Evolutionary conservation across 2,113 vertebrate species (phyloP), one percentile per base, ranked within the genome.

Genomic region (Apus apus): DNA sequence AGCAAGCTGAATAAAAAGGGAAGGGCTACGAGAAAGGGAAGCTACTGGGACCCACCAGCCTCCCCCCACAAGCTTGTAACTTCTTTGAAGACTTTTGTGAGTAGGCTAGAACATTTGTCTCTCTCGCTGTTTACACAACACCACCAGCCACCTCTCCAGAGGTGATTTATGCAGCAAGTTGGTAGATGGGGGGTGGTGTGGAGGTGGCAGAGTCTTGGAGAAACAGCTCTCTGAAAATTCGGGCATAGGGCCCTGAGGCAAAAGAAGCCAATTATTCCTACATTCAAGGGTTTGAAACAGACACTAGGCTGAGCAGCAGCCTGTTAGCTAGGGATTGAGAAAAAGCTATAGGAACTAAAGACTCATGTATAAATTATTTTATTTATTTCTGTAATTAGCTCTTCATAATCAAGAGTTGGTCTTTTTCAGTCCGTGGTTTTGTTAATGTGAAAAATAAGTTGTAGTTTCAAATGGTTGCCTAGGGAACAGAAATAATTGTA

Each of bases 351-450:
- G 94, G 92, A 94, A 93, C 83, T 95, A 94, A 96, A 94, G 88
- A 97, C 85, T 36, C 82, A 76, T 98, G 97, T 98, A 98, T 98
- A 98, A 98, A 98, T 98, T 98, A 98, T 98, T 98, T 98, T 98
- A 98, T 98, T 98, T 98, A 98, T 98, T 98, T 97, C 92, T 98
- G 97, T 98, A 98, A 98, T 98, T 98, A 98, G 98, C 96, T 96
- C 95, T 97, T 98, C 97, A 97, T 97, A 97, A 98, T 97, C 97
- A 98, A 97, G 95, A 98, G 95, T 97, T 93, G 97, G 97, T 98
- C 97, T 98, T 98, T 97, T 98, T 95, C 97, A 87, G 65, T 97
- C 98, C 97, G 97, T 96, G 89, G 94, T 97, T 98, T 98, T 97
- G 97, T 98, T 98, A 98, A 97, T 73, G 96, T 98, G 98, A 97